phyloP scores from a whole-genome alignment of 2,797 vertebrate species.

The Ctenochaetus hawaiiensis region DNA sequence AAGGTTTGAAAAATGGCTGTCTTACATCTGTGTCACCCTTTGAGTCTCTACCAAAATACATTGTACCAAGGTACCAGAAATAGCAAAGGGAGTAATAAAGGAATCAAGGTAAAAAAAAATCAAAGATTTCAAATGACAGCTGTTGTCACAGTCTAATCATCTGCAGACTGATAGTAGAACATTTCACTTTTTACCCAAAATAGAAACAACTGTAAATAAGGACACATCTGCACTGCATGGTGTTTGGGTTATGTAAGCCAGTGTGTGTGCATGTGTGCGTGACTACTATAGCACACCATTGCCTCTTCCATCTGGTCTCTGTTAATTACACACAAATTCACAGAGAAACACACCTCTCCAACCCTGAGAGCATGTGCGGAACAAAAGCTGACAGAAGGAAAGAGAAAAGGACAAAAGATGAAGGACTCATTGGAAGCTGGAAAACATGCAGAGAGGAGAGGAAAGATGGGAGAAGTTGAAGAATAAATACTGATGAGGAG shows the following conservation, averaged over 20 bases:
- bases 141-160: slow-evolving; percentile 30
- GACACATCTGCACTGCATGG: slow-evolving; percentile 56
- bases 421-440: neutral
- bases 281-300: slow-evolving; percentile 57
- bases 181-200: slow-evolving; percentile 35
- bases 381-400: slow-evolving; percentile 11
- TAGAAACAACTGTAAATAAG: slow-evolving; percentile 59
- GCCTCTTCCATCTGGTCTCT: slow-evolving; percentile 80
- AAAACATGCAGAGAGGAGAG: neutral
- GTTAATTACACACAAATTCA: slow-evolving; percentile 71
- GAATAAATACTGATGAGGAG: neutral
- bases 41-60: slow-evolving; percentile 50
- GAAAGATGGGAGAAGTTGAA: neutral
- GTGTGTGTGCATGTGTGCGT: slow-evolving; percentile 44
- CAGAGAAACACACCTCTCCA: slow-evolving; percentile 23
- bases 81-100: slow-evolving; percentile 16
- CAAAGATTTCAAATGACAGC: slow-evolving; percentile 26
- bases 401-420: slow-evolving; percentile 19
- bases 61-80: slow-evolving; percentile 26
- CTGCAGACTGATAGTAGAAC: slow-evolving; percentile 17
- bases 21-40: slow-evolving; percentile 35
- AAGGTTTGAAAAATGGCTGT: slow-evolving; percentile 43
- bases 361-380: slow-evolving; percentile 33
- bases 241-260: slow-evolving; percentile 50
- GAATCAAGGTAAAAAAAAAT: slow-evolving; percentile 11